Evolutionary conservation across 2,797 vertebrate species (phyloP).

Genomic region (Sebastes variabilis): DNA sequence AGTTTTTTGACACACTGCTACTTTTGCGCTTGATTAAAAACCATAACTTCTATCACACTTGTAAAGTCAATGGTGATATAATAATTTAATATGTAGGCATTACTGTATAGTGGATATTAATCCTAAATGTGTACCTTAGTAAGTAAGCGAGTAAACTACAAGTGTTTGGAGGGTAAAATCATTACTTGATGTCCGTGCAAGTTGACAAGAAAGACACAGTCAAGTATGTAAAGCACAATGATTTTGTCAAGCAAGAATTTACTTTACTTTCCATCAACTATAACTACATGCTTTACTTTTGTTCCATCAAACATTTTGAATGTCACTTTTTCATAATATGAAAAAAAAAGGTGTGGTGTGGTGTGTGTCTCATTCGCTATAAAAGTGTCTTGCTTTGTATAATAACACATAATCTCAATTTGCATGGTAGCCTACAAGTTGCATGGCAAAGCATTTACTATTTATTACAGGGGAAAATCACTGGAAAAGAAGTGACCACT

Average conservation of each 20-base stretch:
- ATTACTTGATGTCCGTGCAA: neutral
- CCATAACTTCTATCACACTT: constrained; percentile 17
- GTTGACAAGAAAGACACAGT: neutral
- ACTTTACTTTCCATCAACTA: rapidly evolving
- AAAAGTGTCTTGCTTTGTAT: neutral
- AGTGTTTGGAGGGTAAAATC: neutral
- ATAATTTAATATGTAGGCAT: neutral
- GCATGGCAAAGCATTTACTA: neutral
- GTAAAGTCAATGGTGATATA: constrained; percentile 16
- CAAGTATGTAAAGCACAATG: neutral
- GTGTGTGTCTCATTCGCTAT: neutral
- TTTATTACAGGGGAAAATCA: neutral
- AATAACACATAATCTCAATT: neutral
- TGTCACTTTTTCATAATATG: neutral
- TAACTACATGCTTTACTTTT: neutral
- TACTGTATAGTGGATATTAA: neutral
- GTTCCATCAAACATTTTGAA: neutral
- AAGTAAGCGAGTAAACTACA: neutral
- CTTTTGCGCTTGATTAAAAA: neutral
- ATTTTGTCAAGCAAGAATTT: no score
- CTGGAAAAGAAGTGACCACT: neutral
- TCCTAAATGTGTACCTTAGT: neutral
- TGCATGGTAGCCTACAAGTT: neutral
- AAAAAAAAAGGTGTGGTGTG: neutral
- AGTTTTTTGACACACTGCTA: no score